phyloP scores from a whole-genome alignment of 2,797 vertebrate genomes.

The Tenualosa thibaudeaui region DNA sequence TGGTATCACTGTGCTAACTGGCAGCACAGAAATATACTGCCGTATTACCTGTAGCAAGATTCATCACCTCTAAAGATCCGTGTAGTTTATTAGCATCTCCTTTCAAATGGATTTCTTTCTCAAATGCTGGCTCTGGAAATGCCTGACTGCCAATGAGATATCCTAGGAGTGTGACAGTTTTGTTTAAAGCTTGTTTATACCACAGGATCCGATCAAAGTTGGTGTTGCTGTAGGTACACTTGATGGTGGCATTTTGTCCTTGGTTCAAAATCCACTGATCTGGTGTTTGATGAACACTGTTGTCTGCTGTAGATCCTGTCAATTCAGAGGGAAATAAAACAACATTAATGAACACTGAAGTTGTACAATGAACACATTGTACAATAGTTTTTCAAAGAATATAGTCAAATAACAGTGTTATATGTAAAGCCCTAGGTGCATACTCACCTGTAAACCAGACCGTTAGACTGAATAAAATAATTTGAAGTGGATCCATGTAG shows the following conservation, averaged over 20 bases:
- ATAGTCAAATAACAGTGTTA: too few relatives aligned
- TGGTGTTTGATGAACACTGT: conserved; percentile 44
- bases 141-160: conserved; percentile 28
- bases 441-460: conserved; percentile 32
- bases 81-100: conserved; percentile 31
- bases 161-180: conserved; percentile 41
- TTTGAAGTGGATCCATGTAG: neutral
- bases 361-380: too few relatives aligned
- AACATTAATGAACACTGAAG: too few relatives aligned
- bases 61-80: conserved; percentile 34
- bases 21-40: conserved; percentile 55
- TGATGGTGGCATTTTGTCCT: conserved; percentile 34
- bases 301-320: neutral
- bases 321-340: neutral
- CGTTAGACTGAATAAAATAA: conserved; percentile 11
- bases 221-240: conserved; percentile 40
- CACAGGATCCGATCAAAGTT: conserved; percentile 44
- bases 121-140: conserved; percentile 24
- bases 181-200: conserved; percentile 42
- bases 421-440: too few relatives aligned
- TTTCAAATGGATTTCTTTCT: conserved; percentile 29
- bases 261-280: conserved; percentile 10
- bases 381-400: neutral
- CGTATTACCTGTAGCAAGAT: conserved; percentile 24
- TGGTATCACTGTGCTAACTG: conserved; percentile 47